Conservation (phyloP, 2,797 vertebrate genomes). For the Pseudomugil tenellus region DNA sequence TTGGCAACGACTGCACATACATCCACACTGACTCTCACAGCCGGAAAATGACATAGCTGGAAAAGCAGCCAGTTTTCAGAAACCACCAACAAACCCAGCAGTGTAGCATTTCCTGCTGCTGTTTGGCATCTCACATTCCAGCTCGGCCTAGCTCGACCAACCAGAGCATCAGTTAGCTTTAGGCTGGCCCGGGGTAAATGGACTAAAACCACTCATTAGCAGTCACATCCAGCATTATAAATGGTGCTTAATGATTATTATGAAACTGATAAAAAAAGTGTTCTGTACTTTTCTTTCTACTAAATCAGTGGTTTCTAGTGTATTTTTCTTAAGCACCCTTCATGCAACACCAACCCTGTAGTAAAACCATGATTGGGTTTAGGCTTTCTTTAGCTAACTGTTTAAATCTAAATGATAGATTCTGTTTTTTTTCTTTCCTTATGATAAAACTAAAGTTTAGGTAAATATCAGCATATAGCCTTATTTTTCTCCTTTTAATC, state of each 20-base stretch:
- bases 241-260: conserved; percentile 37
- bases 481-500: background rate
- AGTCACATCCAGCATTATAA: conserved; percentile 34
- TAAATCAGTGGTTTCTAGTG: conserved; percentile 2
- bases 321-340: background rate
- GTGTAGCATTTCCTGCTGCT: conserved; percentile 50
- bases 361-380: too few relatives aligned
- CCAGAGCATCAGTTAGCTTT: conserved; percentile 60
- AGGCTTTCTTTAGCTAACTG: background rate
- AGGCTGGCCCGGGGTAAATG: conserved; percentile 46
- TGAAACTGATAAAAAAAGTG: conserved; percentile 26
- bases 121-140: conserved; percentile 48
- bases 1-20: conserved; percentile 16
- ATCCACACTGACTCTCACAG: background rate
- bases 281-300: conserved; percentile 2
- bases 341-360: background rate
- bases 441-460: background rate
- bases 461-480: background rate
- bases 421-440: background rate
- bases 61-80: conserved; percentile 30
- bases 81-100: conserved; percentile 35
- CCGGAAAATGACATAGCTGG: conserved; percentile 16
- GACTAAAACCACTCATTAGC: conserved; percentile 52
- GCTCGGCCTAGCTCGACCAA: conserved; percentile 42
- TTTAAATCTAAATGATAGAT: background rate